phyloP scores from a whole-genome alignment of 2,113 vertebrate genomes.

The Leucopsar rothschildi region DNA sequence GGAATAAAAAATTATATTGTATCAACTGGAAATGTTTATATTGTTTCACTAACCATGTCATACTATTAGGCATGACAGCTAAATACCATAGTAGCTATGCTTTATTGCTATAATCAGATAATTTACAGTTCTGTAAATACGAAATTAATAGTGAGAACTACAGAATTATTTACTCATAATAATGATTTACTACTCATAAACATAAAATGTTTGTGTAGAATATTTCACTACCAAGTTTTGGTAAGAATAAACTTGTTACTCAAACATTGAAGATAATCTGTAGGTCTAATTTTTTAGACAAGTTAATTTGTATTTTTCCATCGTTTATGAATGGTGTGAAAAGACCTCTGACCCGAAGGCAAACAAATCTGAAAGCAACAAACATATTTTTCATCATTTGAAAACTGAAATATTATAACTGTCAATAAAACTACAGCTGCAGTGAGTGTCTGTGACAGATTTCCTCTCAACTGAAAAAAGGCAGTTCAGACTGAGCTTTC shows the following conservation, averaged over 20 bases:
- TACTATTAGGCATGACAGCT: not conserved
- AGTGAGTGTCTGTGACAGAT: not conserved
- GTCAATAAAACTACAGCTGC: slow-evolving; percentile 25
- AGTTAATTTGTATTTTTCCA: not conserved
- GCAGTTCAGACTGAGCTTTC: not conserved
- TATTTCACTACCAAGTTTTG: not conserved
- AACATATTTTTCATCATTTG: slow-evolving; percentile 25
- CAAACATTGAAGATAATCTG: not conserved
- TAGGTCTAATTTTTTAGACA: not conserved
- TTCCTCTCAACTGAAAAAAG: not conserved
- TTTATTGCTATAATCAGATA: not conserved
- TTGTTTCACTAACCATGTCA: not conserved
- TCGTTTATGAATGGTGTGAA: not conserved
- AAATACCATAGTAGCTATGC: not conserved
- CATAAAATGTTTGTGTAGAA: not conserved
- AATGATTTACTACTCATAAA: not conserved
- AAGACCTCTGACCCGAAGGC: not conserved
- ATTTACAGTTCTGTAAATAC: not conserved
- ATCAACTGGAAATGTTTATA: not conserved
- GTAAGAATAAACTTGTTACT: not conserved
- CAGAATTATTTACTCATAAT: not conserved
- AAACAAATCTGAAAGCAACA: not conserved
- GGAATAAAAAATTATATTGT: not conserved
- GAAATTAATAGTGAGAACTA: not conserved
- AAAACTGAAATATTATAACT: slow-evolving; percentile 31